Base-by-base conservation (phyloP, 1,140 invertebrate species). In the Muscidifurax raptorellus region DNA sequence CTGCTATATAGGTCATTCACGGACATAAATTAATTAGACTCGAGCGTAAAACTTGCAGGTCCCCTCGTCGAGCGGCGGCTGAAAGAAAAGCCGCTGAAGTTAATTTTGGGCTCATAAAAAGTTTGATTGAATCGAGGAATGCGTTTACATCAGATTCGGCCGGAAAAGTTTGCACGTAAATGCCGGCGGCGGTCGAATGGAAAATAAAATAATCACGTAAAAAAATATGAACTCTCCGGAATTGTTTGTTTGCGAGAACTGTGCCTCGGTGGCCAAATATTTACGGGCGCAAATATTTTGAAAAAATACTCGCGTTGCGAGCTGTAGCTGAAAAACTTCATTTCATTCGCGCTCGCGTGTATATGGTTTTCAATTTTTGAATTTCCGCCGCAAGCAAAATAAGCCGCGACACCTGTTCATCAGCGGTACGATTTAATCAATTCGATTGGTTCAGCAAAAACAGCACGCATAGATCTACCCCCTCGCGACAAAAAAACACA, bases 1-100 rank as follows among this genome's bases (percentile, higher is more conserved):
- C n/a, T 67, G 18, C 25, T 82, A 75, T 75, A 82, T 82, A 75
- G 47, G 22, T 74, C 71, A 75, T 82, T 66, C 28, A 32, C n/a
- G 18, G 13, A 82, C 18, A 52, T 82, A 40, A 71, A 81, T 82
- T 40, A 75, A 52, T 74, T n/a, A 75, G 12, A 82, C 67, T 13
- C n/a, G 13, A 64, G 52, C 5, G 25, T 28, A 80, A 81, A 72
- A 44, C 69, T 59, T 44, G 44, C n/a, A n/a, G n/a, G n/a, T 7
- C 18, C 32, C 4, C 52, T 59, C 52, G 18, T 59, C 52, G 18
- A 59, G 52, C 52, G 15, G 18, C 3, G 18, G 22, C 22, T 59
- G 18, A 59, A 59, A n/a, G n/a, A n/a, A 59, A n/a, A n/a, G 52
- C 52, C 6, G 13, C 15, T 22, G 32, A 44, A 72, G 40, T 81